Evolutionary conservation across 1,140 invertebrate species (phyloP), one percentile per base, ranked within the genome.

Genomic region (Trichomalopsis sarcophagae): DNA sequence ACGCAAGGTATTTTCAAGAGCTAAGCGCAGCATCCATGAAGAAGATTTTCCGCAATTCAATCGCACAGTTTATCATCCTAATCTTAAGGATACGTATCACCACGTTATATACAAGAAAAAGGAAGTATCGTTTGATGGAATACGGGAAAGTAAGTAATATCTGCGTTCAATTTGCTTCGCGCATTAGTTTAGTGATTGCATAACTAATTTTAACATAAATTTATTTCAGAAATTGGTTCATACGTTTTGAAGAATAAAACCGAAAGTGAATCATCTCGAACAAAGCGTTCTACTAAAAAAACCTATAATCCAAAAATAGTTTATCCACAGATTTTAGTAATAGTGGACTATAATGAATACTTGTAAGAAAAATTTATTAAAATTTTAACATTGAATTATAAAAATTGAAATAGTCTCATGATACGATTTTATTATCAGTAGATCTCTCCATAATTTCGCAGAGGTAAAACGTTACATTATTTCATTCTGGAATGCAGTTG

Each of bases 241-340:
- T 74, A 81, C 33, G 44, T 50, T 81, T 73, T 74, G 2, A 74
- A 73, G 74, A 27, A 74, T 9, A 30, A 62, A 62, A 6, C 23
- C 14, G 30, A 71, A 5, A 6, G 10, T 33, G 14, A 36, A 62
- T 62, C 11, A n/a, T 75, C 33, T 13, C 47, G 81, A 47, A 10
- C 11, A 55, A 88, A 87, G 66, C 76, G 77, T 73, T 79, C 78
- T 40, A 76, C 69, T 33, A 71, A 87, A 82, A 68, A 30, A 0
- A 10, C 68, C 10, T 55, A 27, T 1, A 17, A n/a, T 86, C 89
- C 88, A 13, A 71, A 89, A 10, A 75, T 86, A 33, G 87, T 90
- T 76, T 92, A 89, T 86, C 91, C 91, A 21, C 88, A 92, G 87
- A 40, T 91, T 21, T 86, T 92, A 83, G 66, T 89, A 6, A 77